Base-by-base conservation (phyloP, 2,888 invertebrate species). In the Aleiodes testaceus region DNA sequence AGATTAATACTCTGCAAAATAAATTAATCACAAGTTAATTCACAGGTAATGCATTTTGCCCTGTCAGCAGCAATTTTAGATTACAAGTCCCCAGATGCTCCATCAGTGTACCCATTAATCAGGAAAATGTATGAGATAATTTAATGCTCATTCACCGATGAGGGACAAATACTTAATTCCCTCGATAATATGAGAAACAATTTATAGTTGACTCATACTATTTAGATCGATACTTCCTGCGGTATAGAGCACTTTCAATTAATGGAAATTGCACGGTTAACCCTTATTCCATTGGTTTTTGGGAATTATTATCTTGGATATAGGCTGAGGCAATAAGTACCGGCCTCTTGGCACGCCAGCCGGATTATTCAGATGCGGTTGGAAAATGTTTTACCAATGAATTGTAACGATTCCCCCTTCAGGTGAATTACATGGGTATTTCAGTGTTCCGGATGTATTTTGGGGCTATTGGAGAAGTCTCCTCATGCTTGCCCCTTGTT, bases 351-450 rank as follows among this genome's bases (percentile, higher is more conserved):
- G 79, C 77, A 74, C 69, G 59, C 65, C 71, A 69, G 59, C 65
- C 71, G 68, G 78, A 78, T 79, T 78, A 79, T 76, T 76, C 72
- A 77, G 76, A 77, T 77, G 55, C 22, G 36, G 55, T 30, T 59
- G 36, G 42, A 59, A 36, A 59, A 30, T 59, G 59, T 59, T 59
- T 59, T 18, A 42, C 59, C 36, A 59, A 59, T 59, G 59, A 59
- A 59, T 59, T 59, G 36, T 18, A 59, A 59, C 59, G 42, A 59
- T 59, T 59, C 36, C 42, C 59, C 16, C 26, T 26, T 0, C 4
- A 18, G 59, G 16, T 36, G 5, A 59, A 59, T 59, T 59, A 59
- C 36, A 59, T 36, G 1, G 36, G 59, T 6, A 59, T 36, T 14
- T 36, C 6, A 9, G 26, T 30, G 30, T 42, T 59, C 42, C 11